Conservation (phyloP, 2,797 vertebrate species). For the Harpagifer antarcticus region DNA sequence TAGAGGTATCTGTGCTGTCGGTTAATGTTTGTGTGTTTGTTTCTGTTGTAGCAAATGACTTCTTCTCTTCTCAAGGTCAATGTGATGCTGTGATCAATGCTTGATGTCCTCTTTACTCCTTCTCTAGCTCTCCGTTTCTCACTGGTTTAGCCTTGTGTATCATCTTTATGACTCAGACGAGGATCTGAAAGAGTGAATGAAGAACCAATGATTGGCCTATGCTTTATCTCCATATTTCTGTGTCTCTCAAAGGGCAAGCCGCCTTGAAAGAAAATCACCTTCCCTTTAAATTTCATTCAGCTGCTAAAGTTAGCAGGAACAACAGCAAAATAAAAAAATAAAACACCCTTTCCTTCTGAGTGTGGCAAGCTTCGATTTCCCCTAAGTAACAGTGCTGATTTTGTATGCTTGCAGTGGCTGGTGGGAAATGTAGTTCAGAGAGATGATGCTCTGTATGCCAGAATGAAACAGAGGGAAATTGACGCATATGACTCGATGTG, state of each 20-base stretch:
- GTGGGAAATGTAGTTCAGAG: conserved; percentile 92
- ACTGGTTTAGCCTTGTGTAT: conserved; percentile 71
- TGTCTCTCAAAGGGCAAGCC: conserved; percentile 79
- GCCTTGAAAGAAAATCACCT: conserved; percentile 68
- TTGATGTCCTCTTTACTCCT: conserved; percentile 76
- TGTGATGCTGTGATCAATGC: conserved; percentile 80
- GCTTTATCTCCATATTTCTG: conserved; percentile 80
- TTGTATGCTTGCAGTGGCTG: conserved; percentile 92
- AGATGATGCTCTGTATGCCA: conserved; percentile 92
- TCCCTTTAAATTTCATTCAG: conserved; percentile 77
- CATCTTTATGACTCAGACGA: conserved; percentile 64
- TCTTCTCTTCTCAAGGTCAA: conserved; percentile 79
- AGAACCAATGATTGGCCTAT: conserved; percentile 74
- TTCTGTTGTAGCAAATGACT: conserved; percentile 74
- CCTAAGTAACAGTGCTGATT: conserved; percentile 89
- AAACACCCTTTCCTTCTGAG: conserved; percentile 83
- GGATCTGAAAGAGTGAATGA: conserved; percentile 75
- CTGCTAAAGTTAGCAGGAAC: conserved; percentile 79
- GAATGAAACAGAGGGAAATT: conserved; percentile 93
- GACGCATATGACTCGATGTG: conserved; percentile 91
- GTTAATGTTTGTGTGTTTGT: conserved; percentile 72
- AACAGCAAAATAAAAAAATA: conserved; percentile 65
- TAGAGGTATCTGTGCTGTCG: conserved; percentile 65
- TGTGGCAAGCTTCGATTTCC: conserved; percentile 84
- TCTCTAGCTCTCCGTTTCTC: conserved; percentile 72